A percentile compares a stretch with the other conserved stretches of the same genome.
Conservation (phyloP, 1,140 invertebrate genomes). For the Acromyrmex charruanus region DNA sequence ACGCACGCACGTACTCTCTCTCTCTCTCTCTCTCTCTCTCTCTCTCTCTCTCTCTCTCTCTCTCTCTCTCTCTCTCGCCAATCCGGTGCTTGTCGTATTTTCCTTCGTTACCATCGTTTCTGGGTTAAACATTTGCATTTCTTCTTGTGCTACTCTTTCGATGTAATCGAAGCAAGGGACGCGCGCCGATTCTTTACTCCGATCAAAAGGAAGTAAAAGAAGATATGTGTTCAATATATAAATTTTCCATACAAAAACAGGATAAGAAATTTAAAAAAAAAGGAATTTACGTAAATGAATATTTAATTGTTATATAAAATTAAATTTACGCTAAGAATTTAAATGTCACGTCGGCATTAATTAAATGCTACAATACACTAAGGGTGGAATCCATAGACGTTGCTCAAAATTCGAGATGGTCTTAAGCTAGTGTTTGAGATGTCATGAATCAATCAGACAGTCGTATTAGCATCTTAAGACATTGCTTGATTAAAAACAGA, state of each 20-base stretch:
- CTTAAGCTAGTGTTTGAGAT: too few relatives aligned
- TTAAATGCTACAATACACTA: conserved; percentile 42
- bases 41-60: not conserved
- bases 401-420: too few relatives aligned
- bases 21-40: too few relatives aligned
- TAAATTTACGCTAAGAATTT: conserved; percentile 10
- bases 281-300: not conserved
- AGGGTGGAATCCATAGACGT: too few relatives aligned
- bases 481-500: too few relatives aligned
- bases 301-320: not conserved
- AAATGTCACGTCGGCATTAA: not conserved
- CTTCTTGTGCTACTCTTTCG: conserved; percentile 60
- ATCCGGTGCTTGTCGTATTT: conserved; percentile 67
- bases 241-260: not conserved
- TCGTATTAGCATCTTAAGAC: too few relatives aligned
- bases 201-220: conserved; percentile 47
- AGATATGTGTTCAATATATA: not conserved
- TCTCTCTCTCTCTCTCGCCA: conserved; percentile 40
- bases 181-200: conserved; percentile 28
- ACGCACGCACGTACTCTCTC: too few relatives aligned
- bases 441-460: too few relatives aligned
- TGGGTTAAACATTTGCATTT: conserved; percentile 83
- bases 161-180: conserved; percentile 51
- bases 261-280: not conserved
- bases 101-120: conserved; percentile 80